Conservation (phyloP, 2,113 vertebrate genomes). For the Serinus canaria region DNA sequence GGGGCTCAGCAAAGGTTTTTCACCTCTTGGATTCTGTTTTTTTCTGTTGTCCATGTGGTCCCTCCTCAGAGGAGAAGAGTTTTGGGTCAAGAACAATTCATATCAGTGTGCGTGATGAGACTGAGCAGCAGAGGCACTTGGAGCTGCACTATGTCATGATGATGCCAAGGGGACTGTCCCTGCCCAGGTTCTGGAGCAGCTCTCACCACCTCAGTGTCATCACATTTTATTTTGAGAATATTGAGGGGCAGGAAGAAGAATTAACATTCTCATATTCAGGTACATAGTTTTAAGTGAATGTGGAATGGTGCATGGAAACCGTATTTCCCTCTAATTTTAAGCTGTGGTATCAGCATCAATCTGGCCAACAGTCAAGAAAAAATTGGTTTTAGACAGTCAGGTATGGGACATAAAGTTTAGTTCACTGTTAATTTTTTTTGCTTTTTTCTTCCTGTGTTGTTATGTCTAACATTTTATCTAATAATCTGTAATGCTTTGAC, state of each 20-base stretch:
- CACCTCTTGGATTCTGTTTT: background rate
- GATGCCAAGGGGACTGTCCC: background rate
- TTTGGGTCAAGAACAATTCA: background rate
- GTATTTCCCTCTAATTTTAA: background rate
- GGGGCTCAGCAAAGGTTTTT: background rate
- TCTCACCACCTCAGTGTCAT: background rate
- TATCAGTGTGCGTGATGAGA: fast-evolving
- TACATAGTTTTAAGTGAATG: background rate
- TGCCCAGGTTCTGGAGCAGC: background rate
- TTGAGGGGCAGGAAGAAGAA: background rate
- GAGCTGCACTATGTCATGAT: background rate
- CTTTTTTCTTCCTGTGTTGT: background rate
- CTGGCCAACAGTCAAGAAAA: background rate
- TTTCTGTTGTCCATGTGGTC: background rate
- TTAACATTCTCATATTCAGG: background rate
- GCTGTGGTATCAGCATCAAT: background rate
- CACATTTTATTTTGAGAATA: background rate
- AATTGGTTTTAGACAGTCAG: fast-evolving
- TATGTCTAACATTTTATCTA: background rate
- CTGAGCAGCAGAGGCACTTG: background rate
- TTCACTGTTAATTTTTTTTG: background rate
- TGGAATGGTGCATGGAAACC: background rate
- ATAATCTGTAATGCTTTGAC: background rate
- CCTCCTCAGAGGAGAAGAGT: background rate
- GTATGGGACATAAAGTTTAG: background rate